Evolutionary conservation across 2,888 invertebrate species (phyloP).

Genomic region (Netelia inedita): DNA sequence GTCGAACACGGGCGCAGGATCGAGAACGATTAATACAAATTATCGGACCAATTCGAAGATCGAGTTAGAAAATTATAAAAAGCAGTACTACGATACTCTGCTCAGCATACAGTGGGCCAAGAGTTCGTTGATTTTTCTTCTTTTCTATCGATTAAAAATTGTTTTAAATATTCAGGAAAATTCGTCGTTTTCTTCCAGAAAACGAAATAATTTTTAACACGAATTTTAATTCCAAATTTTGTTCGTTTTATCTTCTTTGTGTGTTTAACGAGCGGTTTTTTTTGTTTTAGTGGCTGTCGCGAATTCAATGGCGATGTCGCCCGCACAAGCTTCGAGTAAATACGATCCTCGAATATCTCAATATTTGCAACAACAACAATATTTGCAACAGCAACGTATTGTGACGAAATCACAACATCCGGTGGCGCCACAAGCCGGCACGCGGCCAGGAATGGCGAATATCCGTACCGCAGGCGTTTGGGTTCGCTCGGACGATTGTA

Average conservation of each 20-base stretch:
- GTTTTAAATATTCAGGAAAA: no score
- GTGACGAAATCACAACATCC: conserved; percentile 68
- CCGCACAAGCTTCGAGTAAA: conserved; percentile 66
- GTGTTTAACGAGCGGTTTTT: background rate
- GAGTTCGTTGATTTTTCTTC: conserved; percentile 69
- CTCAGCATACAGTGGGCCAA: conserved; percentile 78
- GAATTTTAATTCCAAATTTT: no score
- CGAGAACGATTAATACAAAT: conserved; percentile 29
- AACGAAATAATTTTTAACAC: no score
- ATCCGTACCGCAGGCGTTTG: conserved; percentile 71
- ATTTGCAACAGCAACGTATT: conserved; percentile 72
- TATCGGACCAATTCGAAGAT: conserved; percentile 69
- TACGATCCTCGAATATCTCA: conserved; percentile 75
- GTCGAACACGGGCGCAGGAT: background rate
- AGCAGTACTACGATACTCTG: conserved; percentile 78
- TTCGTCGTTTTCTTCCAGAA: no score
- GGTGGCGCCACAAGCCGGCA: conserved; percentile 39
- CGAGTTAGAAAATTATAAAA: conserved; percentile 75
- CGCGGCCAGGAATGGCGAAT: conserved; percentile 68
- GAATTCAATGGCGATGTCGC: conserved; percentile 77
- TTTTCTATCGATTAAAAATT: background rate
- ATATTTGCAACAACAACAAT: conserved; percentile 74
- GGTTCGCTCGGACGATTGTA: conserved; percentile 71
- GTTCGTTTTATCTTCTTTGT: no score
- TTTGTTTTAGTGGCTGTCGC: conserved; percentile 75